These are phyloP conservation scores for Eumeta japonica DNA, from an alignment of 1,140 invertebrate species.

Conservation along the genomic window DNA sequence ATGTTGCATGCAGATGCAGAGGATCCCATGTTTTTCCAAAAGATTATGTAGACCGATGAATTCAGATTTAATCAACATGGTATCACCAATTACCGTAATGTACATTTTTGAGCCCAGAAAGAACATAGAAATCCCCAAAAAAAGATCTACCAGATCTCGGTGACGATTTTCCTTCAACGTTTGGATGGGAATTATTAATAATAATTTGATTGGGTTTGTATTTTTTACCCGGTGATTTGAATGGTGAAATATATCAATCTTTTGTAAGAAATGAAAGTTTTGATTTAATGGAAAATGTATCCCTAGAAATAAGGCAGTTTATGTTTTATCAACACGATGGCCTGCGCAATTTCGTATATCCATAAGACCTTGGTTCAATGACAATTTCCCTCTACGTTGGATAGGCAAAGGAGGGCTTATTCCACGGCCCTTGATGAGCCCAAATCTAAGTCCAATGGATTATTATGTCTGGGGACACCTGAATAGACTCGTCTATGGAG, in stretches of 20 bases:
- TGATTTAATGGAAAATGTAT: not conserved
- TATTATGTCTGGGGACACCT: no score
- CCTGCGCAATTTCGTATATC: no score
- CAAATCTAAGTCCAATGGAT: no score
- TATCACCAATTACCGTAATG: no score
- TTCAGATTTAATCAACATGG: no score
- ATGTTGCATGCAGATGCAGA: no score
- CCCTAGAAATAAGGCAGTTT: not conserved
- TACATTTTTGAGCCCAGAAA: not conserved
- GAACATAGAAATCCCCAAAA: not conserved
- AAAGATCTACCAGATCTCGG: not conserved
- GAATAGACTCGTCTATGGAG: no score
- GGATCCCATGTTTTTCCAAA: no score
- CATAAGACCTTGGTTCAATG: not conserved
- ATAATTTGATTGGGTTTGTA: not conserved
- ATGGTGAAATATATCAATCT: no score
- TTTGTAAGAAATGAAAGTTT: not conserved
- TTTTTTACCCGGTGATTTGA: not conserved
- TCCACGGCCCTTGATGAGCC: not conserved
- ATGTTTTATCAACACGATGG: not conserved
- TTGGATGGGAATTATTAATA: not conserved
- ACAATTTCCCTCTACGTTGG: not conserved
- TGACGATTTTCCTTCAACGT: conserved; percentile 1
- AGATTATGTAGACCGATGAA: not conserved
- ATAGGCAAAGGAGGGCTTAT: not conserved